Evolutionary conservation across 2,113 vertebrate species (phyloP).

Genomic region (Chiloscyllium plagiosum): DNA sequence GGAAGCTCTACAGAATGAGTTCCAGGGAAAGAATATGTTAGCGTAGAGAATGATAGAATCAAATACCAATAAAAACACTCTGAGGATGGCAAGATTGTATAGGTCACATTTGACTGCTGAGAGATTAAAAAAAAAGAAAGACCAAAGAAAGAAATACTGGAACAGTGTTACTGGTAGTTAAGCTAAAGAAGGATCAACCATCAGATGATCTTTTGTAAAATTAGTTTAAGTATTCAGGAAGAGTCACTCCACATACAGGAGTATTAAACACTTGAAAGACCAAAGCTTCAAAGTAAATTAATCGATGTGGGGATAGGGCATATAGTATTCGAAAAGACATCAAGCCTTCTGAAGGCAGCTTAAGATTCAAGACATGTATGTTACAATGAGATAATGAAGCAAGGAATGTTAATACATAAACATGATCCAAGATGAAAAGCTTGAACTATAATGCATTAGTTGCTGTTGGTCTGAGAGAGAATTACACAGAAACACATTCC

Average conservation of each 20-base stretch:
- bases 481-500: not conserved
- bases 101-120: not conserved
- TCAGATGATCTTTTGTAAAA: not conserved
- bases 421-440: not conserved
- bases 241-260: not conserved
- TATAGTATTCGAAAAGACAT: not conserved
- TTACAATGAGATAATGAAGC: not conserved
- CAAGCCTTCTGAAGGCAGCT: not conserved
- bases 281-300: not conserved
- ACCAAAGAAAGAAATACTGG: not conserved
- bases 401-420: not conserved
- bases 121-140: not conserved
- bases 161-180: not conserved
- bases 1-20: not conserved
- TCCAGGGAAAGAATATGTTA: not conserved
- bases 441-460: not conserved
- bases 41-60: not conserved
- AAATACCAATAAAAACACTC: not conserved
- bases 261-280: not conserved
- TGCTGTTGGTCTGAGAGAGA: not conserved
- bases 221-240: not conserved
- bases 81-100: not conserved
- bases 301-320: not conserved
- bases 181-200: not conserved
- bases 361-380: not conserved